These are phyloP conservation scores for Catostylus mosaicus DNA, from an alignment of 30 jellyfish, hydroid and myxozoan genomes.

Conservation along the genomic window DNA sequence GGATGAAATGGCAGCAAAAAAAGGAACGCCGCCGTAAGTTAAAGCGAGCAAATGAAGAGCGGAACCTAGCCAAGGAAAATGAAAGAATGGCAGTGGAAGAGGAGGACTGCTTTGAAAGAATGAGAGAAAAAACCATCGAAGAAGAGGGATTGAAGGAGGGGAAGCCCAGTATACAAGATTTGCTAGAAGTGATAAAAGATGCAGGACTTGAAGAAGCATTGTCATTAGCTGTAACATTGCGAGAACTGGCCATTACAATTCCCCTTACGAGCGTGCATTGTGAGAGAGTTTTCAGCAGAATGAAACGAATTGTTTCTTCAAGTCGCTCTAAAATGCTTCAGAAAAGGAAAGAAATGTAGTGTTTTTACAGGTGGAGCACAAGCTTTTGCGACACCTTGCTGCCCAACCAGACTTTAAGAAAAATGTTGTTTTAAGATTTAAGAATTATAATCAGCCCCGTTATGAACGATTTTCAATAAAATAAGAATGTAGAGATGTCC, in stretches of 20 bases:
- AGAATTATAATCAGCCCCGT: too few species aligned
- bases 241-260: neutral
- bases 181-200: constrained; percentile 3
- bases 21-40: neutral
- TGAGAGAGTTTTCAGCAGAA: constrained; percentile 20
- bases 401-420: too few species aligned
- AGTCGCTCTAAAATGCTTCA: too few species aligned
- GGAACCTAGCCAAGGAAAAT: constrained; percentile 1
- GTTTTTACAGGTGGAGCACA: too few species aligned
- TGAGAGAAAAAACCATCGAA: neutral
- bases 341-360: too few species aligned
- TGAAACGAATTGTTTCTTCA: constrained; percentile 15
- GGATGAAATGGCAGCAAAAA: constrained; percentile 13
- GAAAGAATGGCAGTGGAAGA: constrained; percentile 3
- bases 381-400: too few species aligned
- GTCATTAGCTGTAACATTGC: constrained; percentile 6
- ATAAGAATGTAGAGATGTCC: too few species aligned
- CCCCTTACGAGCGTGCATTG: constrained; percentile 19
- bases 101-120: neutral
- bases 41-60: constrained; percentile 10
- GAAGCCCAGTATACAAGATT: constrained; percentile 27
- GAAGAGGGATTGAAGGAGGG: constrained; percentile 2
- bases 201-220: constrained; percentile 31
- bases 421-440: too few species aligned
- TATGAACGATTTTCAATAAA: too few species aligned